Evolutionary conservation across 2,797 vertebrate genomes (phyloP).

Genomic region (Onychomys arenicola): DNA sequence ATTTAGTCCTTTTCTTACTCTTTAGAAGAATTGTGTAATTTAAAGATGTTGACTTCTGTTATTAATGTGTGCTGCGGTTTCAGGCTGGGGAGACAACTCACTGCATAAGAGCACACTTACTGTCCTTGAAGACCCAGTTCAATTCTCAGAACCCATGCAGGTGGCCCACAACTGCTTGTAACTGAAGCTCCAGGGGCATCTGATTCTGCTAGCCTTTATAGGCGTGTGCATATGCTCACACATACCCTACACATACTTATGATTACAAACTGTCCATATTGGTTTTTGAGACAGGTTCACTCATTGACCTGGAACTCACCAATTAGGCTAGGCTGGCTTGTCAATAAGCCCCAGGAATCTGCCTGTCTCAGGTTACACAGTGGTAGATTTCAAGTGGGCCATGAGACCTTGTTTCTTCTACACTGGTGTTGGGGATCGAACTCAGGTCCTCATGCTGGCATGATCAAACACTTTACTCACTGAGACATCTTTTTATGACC

Average conservation of each 20-base stretch:
- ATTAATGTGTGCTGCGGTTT: not conserved
- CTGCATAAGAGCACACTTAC: not conserved
- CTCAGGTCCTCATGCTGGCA: not conserved
- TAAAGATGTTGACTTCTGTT: not conserved
- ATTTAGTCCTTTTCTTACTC: not conserved
- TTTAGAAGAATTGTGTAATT: conserved; percentile 24
- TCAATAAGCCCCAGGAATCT: not conserved
- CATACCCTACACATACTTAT: not conserved
- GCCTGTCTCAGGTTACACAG: not conserved
- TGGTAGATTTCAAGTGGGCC: not conserved
- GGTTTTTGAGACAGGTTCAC: not conserved
- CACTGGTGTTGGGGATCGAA: not conserved
- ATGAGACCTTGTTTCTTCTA: not conserved
- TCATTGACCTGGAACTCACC: not conserved
- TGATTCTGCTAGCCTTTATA: not conserved
- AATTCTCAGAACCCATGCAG: not conserved
- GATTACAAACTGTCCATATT: not conserved
- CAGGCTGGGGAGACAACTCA: not conserved
- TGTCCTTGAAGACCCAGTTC: not conserved
- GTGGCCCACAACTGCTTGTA: not conserved
- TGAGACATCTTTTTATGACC: not conserved
- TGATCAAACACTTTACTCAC: not conserved
- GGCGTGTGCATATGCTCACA: not conserved
- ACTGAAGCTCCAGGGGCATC: not conserved
- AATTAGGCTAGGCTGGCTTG: not conserved